Base-by-base conservation (phyloP, 2,113 vertebrate genomes). In the Orcinus orca region DNA sequence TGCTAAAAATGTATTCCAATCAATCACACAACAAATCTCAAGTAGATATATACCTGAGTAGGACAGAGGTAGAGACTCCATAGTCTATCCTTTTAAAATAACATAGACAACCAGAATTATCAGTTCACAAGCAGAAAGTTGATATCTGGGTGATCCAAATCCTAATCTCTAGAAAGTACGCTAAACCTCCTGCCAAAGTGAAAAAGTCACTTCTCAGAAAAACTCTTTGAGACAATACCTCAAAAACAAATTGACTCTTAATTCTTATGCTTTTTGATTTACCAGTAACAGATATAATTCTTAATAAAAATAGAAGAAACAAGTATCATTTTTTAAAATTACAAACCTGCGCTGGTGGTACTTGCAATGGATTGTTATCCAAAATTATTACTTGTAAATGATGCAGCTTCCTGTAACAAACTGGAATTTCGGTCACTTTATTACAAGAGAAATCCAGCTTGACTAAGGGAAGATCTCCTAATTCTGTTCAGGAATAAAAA, bases 381-480 rank as follows among this genome's bases (percentile, higher is more conserved):
- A 99, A 98, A 98, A 99, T 97, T 95, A 99, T 99, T 96, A 99
- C 99, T 99, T 99, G 99, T 98, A 99, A 99, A 90, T 99, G 99
- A 97, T 99, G 98, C 90, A 99, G 98, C 95, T 99, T 99, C 96
- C 99, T 99, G 97, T 99, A 99, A 97, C 99, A 99, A 97, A 99
- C 96, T 76, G 99, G 99, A 97, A 99, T 99, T 98, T 99, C 99
- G 41, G 99, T 99, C 97, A 99, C 99, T 98, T 99, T 99, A 99
- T 99, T 99, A 99, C 99, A 99, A 90, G 99, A 99, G 98, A 99
- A 99, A 98, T 99, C 99, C 97, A 99, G 98, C 97, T 99, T 99
- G 97, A 99, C 99, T 98, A 99, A 99, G 9, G 99, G 99, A 97
- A 99, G 99, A 96, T 99, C 99, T 77, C 99, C 99, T 98, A 99